Evolutionary conservation across 2,797 vertebrate genomes (phyloP).

Genomic region (Monodelphis domestica): DNA sequence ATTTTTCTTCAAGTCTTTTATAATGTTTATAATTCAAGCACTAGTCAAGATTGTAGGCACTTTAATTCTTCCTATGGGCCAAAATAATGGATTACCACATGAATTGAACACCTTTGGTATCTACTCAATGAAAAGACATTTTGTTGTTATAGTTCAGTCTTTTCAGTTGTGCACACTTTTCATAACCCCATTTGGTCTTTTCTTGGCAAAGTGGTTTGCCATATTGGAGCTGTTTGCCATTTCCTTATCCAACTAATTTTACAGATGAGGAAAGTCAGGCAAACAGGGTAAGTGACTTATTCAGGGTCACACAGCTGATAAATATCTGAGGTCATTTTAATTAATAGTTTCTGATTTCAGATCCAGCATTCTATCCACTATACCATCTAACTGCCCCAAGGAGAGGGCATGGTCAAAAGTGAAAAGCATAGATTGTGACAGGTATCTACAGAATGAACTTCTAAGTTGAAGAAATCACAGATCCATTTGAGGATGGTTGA

Average conservation of each 20-base stretch:
- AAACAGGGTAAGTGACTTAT: constrained; percentile 16
- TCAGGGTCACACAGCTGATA: constrained; percentile 18
- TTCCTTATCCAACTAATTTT: constrained; percentile 41
- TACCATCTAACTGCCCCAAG: neutral
- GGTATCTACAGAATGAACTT: neutral
- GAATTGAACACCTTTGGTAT: neutral
- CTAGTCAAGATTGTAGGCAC: neutral
- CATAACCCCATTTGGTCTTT: neutral
- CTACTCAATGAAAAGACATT: neutral
- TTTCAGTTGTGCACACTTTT: neutral
- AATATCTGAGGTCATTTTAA: neutral
- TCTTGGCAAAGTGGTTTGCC: constrained; percentile 13
- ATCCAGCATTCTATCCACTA: neutral
- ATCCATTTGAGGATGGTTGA: neutral
- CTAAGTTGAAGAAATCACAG: no score
- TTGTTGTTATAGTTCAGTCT: neutral
- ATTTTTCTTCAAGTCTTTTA: constrained; percentile 25
- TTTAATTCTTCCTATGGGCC: neutral
- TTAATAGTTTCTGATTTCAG: neutral
- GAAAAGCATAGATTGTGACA: neutral
- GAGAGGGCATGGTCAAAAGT: neutral
- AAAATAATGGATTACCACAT: neutral
- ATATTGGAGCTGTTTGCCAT: neutral
- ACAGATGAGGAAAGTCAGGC: constrained; percentile 48
- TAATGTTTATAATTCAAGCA: neutral